Evolutionary conservation across 2,888 invertebrate species (phyloP).

Genomic region (Agriotes lineatus): DNA sequence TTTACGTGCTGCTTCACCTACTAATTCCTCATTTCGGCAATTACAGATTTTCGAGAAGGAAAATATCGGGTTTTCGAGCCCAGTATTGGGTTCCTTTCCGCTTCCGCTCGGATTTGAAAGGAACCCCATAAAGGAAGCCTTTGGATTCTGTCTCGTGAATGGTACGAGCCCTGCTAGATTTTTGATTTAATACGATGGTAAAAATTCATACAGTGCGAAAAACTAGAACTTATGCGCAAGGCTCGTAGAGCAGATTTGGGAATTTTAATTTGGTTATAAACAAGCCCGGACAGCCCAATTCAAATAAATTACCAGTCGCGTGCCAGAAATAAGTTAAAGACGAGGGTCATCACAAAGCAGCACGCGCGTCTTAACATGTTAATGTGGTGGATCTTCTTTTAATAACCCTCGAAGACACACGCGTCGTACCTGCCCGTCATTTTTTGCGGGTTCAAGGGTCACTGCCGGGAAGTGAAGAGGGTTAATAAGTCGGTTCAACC

Average conservation of each 20-base stretch:
- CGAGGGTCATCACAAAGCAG: conserved; percentile 46
- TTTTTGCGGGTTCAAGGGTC: conserved; percentile 44
- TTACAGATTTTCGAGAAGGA: neutral
- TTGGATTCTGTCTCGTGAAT: too few species aligned
- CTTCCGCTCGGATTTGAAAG: conserved; percentile 16
- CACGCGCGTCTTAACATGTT: conserved; percentile 49
- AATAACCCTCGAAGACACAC: conserved; percentile 56
- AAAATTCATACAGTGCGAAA: too few species aligned
- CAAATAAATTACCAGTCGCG: conserved; percentile 44
- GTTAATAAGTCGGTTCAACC: conserved; percentile 47
- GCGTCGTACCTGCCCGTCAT: conserved; percentile 51
- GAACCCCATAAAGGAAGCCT: neutral
- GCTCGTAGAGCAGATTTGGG: too few species aligned
- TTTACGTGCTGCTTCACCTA: conserved; percentile 33
- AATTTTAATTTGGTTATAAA: neutral
- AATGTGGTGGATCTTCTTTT: conserved; percentile 57
- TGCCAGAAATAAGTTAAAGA: conserved; percentile 48
- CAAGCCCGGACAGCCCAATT: conserved; percentile 5
- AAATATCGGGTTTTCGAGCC: conserved; percentile 17
- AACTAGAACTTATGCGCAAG: too few species aligned
- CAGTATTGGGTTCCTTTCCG: conserved; percentile 24
- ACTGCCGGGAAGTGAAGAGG: conserved; percentile 40
- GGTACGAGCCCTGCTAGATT: too few species aligned
- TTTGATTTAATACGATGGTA: too few species aligned
- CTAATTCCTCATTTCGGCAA: conserved; percentile 15